Percentiles rank a stretch among this genome's conserved stretches.
Conservation (phyloP, 2,113 vertebrate species). For the Indicator indicator region DNA sequence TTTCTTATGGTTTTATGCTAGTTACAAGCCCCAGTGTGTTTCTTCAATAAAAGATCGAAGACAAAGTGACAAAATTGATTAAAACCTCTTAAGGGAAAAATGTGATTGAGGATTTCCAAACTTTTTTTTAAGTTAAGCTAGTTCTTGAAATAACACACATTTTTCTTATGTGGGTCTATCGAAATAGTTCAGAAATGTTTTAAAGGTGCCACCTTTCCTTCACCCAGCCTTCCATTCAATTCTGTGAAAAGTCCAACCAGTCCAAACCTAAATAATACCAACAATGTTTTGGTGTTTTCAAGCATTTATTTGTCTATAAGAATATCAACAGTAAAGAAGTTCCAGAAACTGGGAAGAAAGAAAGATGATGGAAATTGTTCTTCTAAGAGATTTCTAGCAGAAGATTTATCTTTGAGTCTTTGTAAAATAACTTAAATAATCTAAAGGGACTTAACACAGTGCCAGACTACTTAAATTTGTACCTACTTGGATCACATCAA, state of each 20-base stretch:
- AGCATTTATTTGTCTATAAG: background rate
- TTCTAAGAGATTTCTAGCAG: background rate
- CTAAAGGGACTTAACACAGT: slow-evolving; percentile 15
- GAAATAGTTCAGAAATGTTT: background rate
- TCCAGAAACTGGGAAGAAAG: background rate
- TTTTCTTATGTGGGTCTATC: background rate
- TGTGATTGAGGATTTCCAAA: background rate
- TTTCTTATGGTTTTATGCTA: background rate
- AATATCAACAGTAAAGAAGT: background rate
- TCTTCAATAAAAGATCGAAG: background rate
- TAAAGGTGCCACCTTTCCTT: background rate
- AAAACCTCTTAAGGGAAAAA: background rate
- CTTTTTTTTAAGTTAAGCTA: background rate
- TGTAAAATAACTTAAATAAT: slow-evolving; percentile 37
- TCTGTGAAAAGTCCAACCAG: background rate
- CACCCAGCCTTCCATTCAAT: background rate
- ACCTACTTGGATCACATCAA: slow-evolving; percentile 27
- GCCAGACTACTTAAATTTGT: slow-evolving; percentile 38
- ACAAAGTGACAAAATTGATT: background rate
- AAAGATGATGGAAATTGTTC: background rate
- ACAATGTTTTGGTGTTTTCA: background rate
- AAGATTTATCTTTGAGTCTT: slow-evolving; percentile 12
- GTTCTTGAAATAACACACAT: background rate
- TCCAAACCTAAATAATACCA: background rate
- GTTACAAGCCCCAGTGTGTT: background rate